Conservation (phyloP, 2,113 vertebrate species). For the Sebastes schlegelii region DNA sequence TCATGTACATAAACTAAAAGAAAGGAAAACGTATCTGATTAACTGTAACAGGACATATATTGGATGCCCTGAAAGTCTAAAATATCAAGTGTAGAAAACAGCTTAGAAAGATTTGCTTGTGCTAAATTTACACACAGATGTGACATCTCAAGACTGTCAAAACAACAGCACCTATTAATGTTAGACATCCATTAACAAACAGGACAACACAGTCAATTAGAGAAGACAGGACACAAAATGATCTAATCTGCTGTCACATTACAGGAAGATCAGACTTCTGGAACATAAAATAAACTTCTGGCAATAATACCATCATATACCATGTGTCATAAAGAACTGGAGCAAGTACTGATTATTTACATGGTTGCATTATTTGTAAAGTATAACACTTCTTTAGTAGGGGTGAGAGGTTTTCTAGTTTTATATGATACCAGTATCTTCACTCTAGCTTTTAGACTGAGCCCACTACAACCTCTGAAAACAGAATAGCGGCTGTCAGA, state of each 20-base stretch:
- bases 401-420: no score
- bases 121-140: constrained; percentile 36
- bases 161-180: constrained; percentile 27
- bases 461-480: no score
- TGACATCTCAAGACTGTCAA: constrained; percentile 31
- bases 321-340: constrained; percentile 13
- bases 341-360: constrained; percentile 10
- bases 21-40: neutral
- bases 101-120: neutral
- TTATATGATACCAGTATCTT: no score
- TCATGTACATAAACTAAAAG: constrained; percentile 7
- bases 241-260: constrained; percentile 30
- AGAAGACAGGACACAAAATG: constrained; percentile 30
- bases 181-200: constrained; percentile 32
- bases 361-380: constrained; percentile 14
- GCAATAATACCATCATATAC: neutral
- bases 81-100: constrained; percentile 5
- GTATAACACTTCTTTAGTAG: constrained; percentile 16
- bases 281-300: constrained; percentile 10
- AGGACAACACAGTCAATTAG: constrained; percentile 37
- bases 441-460: no score
- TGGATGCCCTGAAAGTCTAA: constrained; percentile 3
- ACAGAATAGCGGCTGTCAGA: no score
- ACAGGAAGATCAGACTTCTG: neutral
- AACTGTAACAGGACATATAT: neutral